Evolutionary conservation across 2,888 invertebrate species (phyloP), one percentile per base, ranked within the genome.

Genomic region (Corythucha ciliata): DNA sequence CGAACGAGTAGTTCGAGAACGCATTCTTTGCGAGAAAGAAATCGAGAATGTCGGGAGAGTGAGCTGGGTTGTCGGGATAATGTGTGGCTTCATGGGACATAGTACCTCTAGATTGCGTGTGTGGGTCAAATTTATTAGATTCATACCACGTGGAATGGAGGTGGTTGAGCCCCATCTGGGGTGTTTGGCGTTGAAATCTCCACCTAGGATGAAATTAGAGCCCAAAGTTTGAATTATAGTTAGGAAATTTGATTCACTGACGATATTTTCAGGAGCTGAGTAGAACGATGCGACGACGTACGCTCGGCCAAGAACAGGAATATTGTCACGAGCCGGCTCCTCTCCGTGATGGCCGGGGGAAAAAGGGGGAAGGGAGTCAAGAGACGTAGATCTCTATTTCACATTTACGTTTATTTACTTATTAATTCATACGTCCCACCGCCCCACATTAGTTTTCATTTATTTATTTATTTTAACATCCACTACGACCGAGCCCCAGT

Each of bases 141-240:
- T 25, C 25, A 26, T n/a, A 12, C 37, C 36, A 4, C 47, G 10
- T 5, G 47, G 47, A 22, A 36, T 47, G n/a, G 24, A 26, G 5
- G 26, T 37, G 2, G 24, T 25, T 3, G 47, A 47, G 6, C 47
- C 47, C 34, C 47, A 47, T 22, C 36, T 26, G n/a, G 47, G 36
- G 26, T 46, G 46, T 26, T 47, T 47, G 14, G 36, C 37, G 37
- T 47, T 47, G 7, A 47, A 37, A 22, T 47, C 47, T 7, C 47
- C 25, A 4, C 47, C 47, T 12, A 47, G n/a, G 4, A 47, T 14
- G 37, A 47, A 47, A 7, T 22, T 36, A 1, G 14, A 14, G 29
- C 32, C 33, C 45, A 45, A 33, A 4, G 3, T 21, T 10, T 29
- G n/a, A 2, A 45, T 45, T 4, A 20, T 4, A n/a, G 33, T 12